These are phyloP conservation scores for Anas bernieri DNA, from an alignment of 2,797 vertebrate species.

Conservation along the genomic window DNA sequence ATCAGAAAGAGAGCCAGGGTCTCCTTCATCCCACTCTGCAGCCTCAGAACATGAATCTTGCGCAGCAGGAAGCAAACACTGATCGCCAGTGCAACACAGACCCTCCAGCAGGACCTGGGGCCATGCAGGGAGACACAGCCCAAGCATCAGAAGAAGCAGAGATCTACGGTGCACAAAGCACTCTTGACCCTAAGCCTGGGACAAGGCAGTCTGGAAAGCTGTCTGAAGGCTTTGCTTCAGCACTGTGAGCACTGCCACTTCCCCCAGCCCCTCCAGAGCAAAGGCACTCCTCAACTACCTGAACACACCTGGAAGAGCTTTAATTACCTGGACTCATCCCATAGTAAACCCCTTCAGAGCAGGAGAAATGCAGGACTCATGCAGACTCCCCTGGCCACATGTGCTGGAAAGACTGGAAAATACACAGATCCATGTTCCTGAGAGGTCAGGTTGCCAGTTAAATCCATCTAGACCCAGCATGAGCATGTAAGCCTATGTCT, in stretches of 20 bases:
- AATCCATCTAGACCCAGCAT: neutral
- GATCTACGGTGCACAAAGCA: neutral
- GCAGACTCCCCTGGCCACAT: neutral
- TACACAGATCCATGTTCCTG: accelerated
- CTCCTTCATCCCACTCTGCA: neutral
- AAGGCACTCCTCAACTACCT: too few species aligned
- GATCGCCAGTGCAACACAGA: neutral
- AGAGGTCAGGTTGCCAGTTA: neutral
- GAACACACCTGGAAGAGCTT: neutral
- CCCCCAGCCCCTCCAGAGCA: accelerated
- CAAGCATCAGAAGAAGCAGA: neutral
- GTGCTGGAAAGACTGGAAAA: neutral
- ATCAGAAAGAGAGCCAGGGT: neutral
- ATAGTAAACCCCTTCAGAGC: neutral
- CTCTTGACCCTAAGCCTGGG: accelerated
- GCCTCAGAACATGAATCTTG: neutral
- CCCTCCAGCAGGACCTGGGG: neutral
- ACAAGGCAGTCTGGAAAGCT: neutral
- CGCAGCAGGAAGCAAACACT: accelerated
- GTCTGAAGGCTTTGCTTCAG: neutral
- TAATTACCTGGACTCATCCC: neutral
- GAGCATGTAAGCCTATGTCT: accelerated
- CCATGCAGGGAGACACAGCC: accelerated
- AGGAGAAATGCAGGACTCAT: neutral
- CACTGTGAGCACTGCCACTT: neutral